These are phyloP conservation scores for Electrophaes corylata DNA, from an alignment of 2,888 invertebrate genomes.

Conservation along the genomic window DNA sequence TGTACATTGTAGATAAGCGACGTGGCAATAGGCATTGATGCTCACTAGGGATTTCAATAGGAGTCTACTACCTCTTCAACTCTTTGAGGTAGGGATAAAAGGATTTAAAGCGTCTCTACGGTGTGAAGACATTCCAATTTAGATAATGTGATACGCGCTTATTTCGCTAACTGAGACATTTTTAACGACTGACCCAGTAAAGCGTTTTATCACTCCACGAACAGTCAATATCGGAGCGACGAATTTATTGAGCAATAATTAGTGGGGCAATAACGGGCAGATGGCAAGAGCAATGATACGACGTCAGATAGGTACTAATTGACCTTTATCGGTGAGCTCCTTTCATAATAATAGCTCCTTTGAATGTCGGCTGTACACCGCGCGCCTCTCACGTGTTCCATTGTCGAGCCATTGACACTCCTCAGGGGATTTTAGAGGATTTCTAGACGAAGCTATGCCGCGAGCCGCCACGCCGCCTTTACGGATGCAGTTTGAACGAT, in stretches of 20 bases:
- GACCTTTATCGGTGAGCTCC: slow-evolving; percentile 67
- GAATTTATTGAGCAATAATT: slow-evolving; percentile 54
- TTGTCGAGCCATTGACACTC: slow-evolving; percentile 66
- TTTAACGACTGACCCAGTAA: slow-evolving; percentile 43
- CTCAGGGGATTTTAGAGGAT: slow-evolving; percentile 69
- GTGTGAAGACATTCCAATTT: slow-evolving; percentile 64
- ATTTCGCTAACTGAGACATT: slow-evolving; percentile 34
- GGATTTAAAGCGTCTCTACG: slow-evolving; percentile 70
- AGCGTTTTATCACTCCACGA: slow-evolving; percentile 42
- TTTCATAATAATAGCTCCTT: slow-evolving; percentile 72
- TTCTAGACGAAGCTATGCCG: slow-evolving; percentile 53
- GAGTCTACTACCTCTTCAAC: slow-evolving; percentile 64
- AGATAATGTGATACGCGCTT: slow-evolving; percentile 48
- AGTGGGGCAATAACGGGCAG: slow-evolving; percentile 47
- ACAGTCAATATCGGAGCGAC: slow-evolving; percentile 40
- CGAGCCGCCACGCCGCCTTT: slow-evolving; percentile 49
- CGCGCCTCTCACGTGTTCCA: slow-evolving; percentile 61
- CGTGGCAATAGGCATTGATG: slow-evolving; percentile 81
- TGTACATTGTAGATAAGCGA: slow-evolving; percentile 77
- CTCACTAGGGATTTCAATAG: slow-evolving; percentile 78
- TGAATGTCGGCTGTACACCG: slow-evolving; percentile 64
- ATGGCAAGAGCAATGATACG: slow-evolving; percentile 46
- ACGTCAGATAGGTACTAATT: slow-evolving; percentile 65
- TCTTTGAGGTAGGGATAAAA: slow-evolving; percentile 74
- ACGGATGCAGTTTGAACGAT: slow-evolving; percentile 51